Base-by-base conservation (phyloP, 2,888 invertebrate species). In the Dicyrtomina minuta region DNA sequence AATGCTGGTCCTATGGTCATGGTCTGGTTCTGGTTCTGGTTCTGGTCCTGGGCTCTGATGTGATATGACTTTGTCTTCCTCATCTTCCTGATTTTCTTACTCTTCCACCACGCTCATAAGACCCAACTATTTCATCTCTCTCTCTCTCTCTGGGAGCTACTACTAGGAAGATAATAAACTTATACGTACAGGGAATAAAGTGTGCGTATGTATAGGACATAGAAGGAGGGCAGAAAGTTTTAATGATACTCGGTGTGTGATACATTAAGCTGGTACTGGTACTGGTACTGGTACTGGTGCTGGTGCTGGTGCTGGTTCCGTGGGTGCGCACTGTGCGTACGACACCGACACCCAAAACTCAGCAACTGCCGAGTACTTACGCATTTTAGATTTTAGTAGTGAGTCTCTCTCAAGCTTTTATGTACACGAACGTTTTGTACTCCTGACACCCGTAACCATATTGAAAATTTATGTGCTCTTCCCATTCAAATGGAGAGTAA, bases 401-500 rank as follows among this genome's bases (percentile, higher is more conserved):
- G n/a, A n/a, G n/a, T n/a, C n/a, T n/a, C n/a, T n/a, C n/a, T 46
- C 46, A 33, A n/a, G 33, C 33, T 33, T 33, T 55, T 55, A 24
- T 26, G 22, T 55, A 27, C 55, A 55, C 24, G 55, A 26, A 27
- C 55, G 55, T 55, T 33, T 55, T 55, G 55, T 55, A 61, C 61
- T 26, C 24, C 61, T 61, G 61, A 61, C 61, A 61, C 26, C 22
- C 22, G 20, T 24, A 60, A 61, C 44, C 61, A 61, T 61, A 61
- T 61, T 61, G 43, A 61, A 27, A 61, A 61, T 61, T 61, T 61
- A 61, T 61, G 61, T 17, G n/a, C 26, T 61, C 26, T 61, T 61
- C 61, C 46, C 46, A 61, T 61, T 61, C 26, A 61, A 61, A 61
- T 61, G 46, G 61, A 46, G n/a, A 17, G 26, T 44, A 1, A 20